Base-by-base conservation (phyloP, 2,113 vertebrate species). In the Brachirus orientalis region DNA sequence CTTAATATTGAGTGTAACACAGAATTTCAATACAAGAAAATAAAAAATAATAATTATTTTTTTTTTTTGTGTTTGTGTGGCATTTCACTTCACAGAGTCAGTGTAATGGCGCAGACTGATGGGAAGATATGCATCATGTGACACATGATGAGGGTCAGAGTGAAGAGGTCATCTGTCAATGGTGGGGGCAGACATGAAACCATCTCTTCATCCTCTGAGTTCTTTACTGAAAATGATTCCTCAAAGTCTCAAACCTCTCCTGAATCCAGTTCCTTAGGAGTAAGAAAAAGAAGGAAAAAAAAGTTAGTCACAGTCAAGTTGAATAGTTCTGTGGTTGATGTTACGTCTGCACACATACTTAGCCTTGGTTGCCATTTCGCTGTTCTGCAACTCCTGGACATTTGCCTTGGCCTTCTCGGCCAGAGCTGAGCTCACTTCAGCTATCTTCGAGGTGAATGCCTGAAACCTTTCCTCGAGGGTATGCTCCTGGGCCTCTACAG, bases 401-500 rank as follows among this genome's bases (percentile, higher is more conserved):
- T 59, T 5, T 0, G 0, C 0, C 55, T 75, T 82, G 11, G 83
- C 53, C 43, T 79, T 89, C 0, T 89, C 81, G 0, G 62, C 35
- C 1, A 92, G 0, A 5, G 0, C 18, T 0, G 41, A 20, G 6
- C 66, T 10, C 0, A 85, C 0, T 0, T 74, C 71, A 9, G 53
- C 4, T 12, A 94, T 0, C 2, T 73, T 68, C 0, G 47, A 12
- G 0, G 75, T 54, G 13, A 92, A 72, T 0, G 0, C 17, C 14
- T 7, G 0, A 0, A 93, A 72, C 10, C 0, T 79, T 2, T 87
- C 1, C 14, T 78, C 16, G 0, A 90, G 0, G 16, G 71, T 63
- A 0, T 57, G 46, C 0, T 91, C 88, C 72, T 89, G 72, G 12
- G 93, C 93, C 63, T 91, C 92, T 94, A 85, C 12, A 1, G 13